Conservation (phyloP, 2,797 vertebrate genomes). For the Rachycentron canadum region DNA sequence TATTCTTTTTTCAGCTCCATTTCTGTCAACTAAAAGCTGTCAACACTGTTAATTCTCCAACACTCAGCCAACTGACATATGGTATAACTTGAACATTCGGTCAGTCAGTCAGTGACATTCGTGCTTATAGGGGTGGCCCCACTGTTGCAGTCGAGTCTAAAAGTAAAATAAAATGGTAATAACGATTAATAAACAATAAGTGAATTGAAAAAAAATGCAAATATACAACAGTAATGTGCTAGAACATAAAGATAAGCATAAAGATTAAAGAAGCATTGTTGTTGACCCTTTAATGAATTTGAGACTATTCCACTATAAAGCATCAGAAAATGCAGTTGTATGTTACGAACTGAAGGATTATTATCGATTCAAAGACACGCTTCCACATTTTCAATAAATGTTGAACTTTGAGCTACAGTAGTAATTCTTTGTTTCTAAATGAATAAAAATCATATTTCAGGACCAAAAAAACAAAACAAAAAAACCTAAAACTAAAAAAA, state of each 20-base stretch:
- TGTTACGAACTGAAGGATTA: not conserved
- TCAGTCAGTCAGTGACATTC: not conserved
- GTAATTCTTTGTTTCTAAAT: constrained; percentile 56
- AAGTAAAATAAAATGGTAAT: too few species aligned
- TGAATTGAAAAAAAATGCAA: too few species aligned
- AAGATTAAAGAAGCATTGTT: not conserved
- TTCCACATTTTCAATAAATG: constrained; percentile 35
- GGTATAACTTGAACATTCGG: too few species aligned
- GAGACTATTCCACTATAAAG: not conserved
- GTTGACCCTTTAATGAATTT: not conserved
- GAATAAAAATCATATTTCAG: constrained; percentile 53
- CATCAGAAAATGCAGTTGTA: not conserved
- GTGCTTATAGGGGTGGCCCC: not conserved
- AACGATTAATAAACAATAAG: too few species aligned
- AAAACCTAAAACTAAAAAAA: not conserved
- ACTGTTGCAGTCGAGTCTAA: too few species aligned
- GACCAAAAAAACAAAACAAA: constrained; percentile 13
- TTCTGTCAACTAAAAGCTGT: too few species aligned
- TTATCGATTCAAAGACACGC: constrained; percentile 19
- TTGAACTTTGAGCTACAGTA: constrained; percentile 54
- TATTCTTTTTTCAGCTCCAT: too few species aligned
- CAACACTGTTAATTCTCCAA: too few species aligned
- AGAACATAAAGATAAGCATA: not conserved
- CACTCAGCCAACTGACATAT: too few species aligned
- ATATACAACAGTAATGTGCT: too few species aligned